These are phyloP conservation scores for Caenorhabditis sulstoni DNA, from an alignment of 2,888 invertebrate species.

Conservation along the genomic window DNA sequence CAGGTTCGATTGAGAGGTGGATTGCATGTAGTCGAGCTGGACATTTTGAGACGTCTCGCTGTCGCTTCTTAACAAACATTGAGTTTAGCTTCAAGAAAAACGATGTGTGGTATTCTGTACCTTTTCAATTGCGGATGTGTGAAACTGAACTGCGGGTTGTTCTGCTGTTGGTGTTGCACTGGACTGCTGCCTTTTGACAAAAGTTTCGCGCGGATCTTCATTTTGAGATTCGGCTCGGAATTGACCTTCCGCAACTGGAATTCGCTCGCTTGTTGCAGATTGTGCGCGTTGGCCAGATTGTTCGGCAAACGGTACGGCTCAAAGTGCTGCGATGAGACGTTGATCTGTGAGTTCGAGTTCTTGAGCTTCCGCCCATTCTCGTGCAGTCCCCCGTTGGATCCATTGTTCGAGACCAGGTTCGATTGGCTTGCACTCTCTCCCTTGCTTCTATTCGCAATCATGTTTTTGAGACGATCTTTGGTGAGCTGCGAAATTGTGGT, in stretches of 20 bases:
- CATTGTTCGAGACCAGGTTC: constrained; percentile 33
- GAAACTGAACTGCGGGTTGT: constrained; percentile 61
- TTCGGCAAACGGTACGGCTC: constrained; percentile 72
- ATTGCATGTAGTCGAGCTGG: constrained; percentile 33
- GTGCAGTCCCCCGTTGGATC: constrained; percentile 11
- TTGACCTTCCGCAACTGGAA: constrained; percentile 77
- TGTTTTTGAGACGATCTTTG: constrained; percentile 78
- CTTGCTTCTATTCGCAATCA: constrained; percentile 73
- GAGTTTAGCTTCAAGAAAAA: too few species aligned
- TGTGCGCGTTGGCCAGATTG: constrained; percentile 44
- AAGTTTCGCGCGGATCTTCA: constrained; percentile 78
- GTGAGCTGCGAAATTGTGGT: constrained; percentile 79
- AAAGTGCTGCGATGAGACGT: constrained; percentile 72
- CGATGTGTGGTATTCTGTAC: too few species aligned
- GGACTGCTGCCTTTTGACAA: constrained; percentile 75
- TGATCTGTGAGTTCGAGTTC: constrained; percentile 55
- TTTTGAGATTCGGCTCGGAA: constrained; percentile 80
- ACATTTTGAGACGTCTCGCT: constrained; percentile 63
- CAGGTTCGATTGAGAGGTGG: constrained; percentile 35
- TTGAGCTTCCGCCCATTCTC: constrained; percentile 36
- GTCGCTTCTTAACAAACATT: constrained; percentile 65
- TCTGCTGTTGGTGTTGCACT: constrained; percentile 57
- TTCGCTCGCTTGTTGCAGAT: constrained; percentile 63
- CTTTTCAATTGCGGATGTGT: constrained; percentile 62
- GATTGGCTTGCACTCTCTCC: constrained; percentile 65